A percentile compares a stretch with the other conserved stretches of the same genome.
Evolutionary conservation across 1,140 invertebrate species (phyloP).

Genomic region (Radopholus similis): DNA sequence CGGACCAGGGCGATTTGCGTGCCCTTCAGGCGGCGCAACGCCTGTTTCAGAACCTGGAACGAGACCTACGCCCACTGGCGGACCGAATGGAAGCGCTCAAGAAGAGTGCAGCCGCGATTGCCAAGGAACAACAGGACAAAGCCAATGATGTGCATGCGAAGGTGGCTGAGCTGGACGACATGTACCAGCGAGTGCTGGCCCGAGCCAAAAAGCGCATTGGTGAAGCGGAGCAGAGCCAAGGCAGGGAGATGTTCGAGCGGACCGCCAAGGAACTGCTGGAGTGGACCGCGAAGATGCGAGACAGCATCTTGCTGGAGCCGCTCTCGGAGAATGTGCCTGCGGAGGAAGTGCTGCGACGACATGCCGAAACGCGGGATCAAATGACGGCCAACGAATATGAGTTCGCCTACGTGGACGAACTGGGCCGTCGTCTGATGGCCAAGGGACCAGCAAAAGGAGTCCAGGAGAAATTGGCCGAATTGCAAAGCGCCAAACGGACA

Average conservation of each 20-base stretch:
- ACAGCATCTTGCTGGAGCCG: constrained; percentile 53
- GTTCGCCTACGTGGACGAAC: constrained; percentile 65
- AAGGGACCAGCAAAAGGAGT: constrained; percentile 61
- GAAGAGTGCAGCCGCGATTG: constrained; percentile 66
- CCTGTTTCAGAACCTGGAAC: constrained; percentile 71
- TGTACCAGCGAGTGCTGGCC: constrained; percentile 77
- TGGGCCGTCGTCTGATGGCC: constrained; percentile 63
- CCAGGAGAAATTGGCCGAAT: constrained; percentile 50
- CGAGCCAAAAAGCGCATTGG: constrained; percentile 51
- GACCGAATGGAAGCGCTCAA: constrained; percentile 53
- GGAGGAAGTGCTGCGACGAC: constrained; percentile 81
- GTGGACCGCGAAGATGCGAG: constrained; percentile 71
- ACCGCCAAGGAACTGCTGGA: constrained; percentile 69
- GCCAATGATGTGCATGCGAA: constrained; percentile 75
- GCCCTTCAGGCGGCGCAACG: constrained; percentile 83
- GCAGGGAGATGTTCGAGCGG: constrained; percentile 85
- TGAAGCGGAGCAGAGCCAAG: constrained; percentile 80
- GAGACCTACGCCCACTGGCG: constrained; percentile 51
- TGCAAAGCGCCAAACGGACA: constrained; percentile 28
- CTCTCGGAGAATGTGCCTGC: constrained; percentile 67
- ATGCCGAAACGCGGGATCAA: constrained; percentile 83
- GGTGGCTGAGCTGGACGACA: constrained; percentile 77
- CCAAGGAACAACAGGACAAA: constrained; percentile 84
- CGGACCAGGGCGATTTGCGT: constrained; percentile 76
- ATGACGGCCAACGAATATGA: constrained; percentile 84